Evolutionary conservation across 2,888 invertebrate species (phyloP).

Genomic region (Caenorhabditis panamensis): DNA sequence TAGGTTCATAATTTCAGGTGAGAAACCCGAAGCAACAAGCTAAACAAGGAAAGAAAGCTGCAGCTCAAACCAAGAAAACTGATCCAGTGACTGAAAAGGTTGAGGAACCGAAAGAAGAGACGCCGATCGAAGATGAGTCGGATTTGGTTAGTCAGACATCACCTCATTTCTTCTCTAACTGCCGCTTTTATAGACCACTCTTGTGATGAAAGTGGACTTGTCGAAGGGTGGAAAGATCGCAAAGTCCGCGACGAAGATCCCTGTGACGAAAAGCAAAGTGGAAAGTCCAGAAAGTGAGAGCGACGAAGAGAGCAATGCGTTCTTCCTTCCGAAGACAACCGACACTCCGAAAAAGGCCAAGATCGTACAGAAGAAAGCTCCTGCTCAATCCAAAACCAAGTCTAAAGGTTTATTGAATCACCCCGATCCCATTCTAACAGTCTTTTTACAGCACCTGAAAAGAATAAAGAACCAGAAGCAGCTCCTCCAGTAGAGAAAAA

Average conservation of each 20-base stretch:
- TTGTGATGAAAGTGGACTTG: conserved; percentile 53
- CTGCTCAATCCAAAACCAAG: too few relatives aligned
- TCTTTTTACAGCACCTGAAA: not conserved
- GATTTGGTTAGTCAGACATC: not conserved
- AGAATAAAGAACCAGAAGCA: not conserved
- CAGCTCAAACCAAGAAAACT: not conserved
- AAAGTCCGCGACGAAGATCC: not conserved
- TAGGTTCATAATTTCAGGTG: conserved; percentile 5
- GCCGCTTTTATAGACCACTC: conserved; percentile 24
- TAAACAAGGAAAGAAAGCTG: not conserved
- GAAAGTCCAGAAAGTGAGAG: not conserved
- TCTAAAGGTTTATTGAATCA: too few relatives aligned
- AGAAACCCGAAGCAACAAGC: conserved; percentile 12
- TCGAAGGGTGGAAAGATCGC: conserved; percentile 50
- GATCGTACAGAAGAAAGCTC: too few relatives aligned
- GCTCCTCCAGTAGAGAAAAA: conserved; percentile 16
- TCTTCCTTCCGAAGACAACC: conserved; percentile 44
- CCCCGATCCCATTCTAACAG: too few relatives aligned
- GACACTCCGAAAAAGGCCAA: not conserved
- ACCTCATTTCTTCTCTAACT: not conserved
- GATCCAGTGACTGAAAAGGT: not conserved
- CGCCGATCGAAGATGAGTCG: conserved; percentile 1
- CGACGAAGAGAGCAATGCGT: conserved; percentile 40
- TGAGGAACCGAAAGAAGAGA: not conserved
- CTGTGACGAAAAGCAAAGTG: not conserved